Base-by-base conservation (phyloP, 1,140 invertebrate species). In the Cotesia vestalis region DNA sequence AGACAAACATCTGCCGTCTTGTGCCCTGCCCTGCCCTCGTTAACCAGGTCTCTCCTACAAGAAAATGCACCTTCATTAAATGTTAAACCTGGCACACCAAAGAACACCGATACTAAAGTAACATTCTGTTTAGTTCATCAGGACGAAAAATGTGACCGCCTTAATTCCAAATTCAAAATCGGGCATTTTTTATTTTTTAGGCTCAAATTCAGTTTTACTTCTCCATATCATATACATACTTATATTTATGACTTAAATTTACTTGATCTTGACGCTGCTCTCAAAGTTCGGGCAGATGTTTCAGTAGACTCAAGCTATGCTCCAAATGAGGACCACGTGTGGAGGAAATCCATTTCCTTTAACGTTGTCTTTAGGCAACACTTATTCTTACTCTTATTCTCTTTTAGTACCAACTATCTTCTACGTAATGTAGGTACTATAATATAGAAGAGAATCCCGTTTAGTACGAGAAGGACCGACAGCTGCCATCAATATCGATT, bases 291-390 rank as follows among this genome's bases (percentile, higher is more conserved):
- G 46, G 70, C 38, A 67, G 67, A 60, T 63, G 53, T 38, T 59
- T 35, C 53, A 69, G 34, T 46, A 51, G 51, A 38, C 34, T 57
- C 17, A 17, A 14, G 52, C 67, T 64, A 35, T 55, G 14, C 73
- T 73, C 75, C 73, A 83, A 83, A 81, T 80, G 81, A 81, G 81
- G 69, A 81, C 76, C 84, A 85, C 81, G 81, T 85, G 84, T 79
- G 76, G 77, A 85, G 83, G 83, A 85, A 84, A 84, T 83, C 74
- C 83, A 83, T 83, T 84, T 84, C 83, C 83, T 85, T 84, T 83
- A 79, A 81, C 79, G 79, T 75, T 66, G 66, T 57, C 72, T 66
- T 17, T 38, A 55, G 17, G 57, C 57, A 46, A 46, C 40, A 27
- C n/a, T 55, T 17, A 52, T 55, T 55, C 53, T n/a, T 20, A 20